Conservation (phyloP, 2,113 vertebrate species). For the Mirza zaza region DNA sequence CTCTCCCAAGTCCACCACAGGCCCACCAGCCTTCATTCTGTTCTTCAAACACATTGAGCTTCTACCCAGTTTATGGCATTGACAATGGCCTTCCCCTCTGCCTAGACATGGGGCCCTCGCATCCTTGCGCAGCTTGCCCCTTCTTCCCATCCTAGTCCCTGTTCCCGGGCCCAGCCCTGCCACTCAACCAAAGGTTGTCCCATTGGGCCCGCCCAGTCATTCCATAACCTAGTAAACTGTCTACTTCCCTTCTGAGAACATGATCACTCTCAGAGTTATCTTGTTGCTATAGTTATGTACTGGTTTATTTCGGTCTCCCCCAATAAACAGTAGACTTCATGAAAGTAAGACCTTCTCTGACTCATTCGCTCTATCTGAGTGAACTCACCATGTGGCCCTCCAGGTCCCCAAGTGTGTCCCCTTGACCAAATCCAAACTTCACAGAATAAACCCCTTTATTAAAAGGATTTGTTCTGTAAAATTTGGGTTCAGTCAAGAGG, state of each 20-base stretch:
- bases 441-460: no score
- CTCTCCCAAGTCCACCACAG: background rate
- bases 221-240: background rate
- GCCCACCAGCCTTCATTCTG: background rate
- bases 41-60: background rate
- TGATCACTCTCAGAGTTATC: background rate
- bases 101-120: background rate
- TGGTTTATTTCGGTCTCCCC: slow-evolving; percentile 4
- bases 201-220: background rate
- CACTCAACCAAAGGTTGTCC: background rate
- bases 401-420: no score
- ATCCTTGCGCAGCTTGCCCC: background rate
- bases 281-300: background rate
- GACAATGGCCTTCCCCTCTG: background rate
- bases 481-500: no score
- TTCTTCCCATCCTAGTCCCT: background rate
- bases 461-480: no score
- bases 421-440: no score
- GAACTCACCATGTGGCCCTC: background rate
- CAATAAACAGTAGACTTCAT: background rate
- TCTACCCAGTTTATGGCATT: background rate
- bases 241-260: background rate
- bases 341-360: background rate
- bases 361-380: background rate
- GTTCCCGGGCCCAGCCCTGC: background rate